Base-by-base conservation (phyloP, 2,113 vertebrate species). In the Oryzias woworae region DNA sequence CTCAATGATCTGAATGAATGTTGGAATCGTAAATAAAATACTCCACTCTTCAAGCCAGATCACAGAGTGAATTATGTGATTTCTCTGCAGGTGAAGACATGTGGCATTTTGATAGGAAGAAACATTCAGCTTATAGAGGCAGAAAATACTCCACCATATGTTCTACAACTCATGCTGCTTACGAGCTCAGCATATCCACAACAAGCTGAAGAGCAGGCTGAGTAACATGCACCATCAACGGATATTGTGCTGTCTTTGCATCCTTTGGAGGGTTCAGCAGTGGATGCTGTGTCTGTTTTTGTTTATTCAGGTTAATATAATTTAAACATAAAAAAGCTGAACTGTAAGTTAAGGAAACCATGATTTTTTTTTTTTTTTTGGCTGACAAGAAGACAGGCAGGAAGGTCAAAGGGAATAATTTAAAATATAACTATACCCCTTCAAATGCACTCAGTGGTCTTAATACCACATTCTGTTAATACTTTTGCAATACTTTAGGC, bases 231-330 rank as follows among this genome's bases (percentile, higher is more conserved):
- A 57, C 28, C 67, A 67, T 73, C 68, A 26, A 77, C 62, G 69
- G 17, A 57, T 77, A 73, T 49, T 53, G 45, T 53, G 71, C 73
- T 45, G 70, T 62, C 59, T 36, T 60, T 58, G 77, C 61, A 36
- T 79, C 59, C 78, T 62, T 55, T 62, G 66, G 57, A 68, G 51
- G 62, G 59, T 71, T 66, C 71, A 46, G 71, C 63, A 46, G 69
- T 59, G 68, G 62, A 79, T 56, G 14, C 13, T 49, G 63, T 26
- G 65, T 75, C 58, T 85, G 81, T 85, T 86, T 84, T 74, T 76
- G 83, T 83, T 59, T 51, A 58, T 72, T 70, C 53, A 70, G 69
- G 14, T 72, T 90, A 88, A 90, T 69, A 83, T 78, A 81, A 82
- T 71, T 83, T 82, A 82, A 81, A 61, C 66, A 4, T 20, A 51